A percentile compares a stretch with the other conserved stretches of the same genome.
Evolutionary conservation across 2,113 vertebrate species (phyloP).

Genomic region (Apaloderma vittatum): DNA sequence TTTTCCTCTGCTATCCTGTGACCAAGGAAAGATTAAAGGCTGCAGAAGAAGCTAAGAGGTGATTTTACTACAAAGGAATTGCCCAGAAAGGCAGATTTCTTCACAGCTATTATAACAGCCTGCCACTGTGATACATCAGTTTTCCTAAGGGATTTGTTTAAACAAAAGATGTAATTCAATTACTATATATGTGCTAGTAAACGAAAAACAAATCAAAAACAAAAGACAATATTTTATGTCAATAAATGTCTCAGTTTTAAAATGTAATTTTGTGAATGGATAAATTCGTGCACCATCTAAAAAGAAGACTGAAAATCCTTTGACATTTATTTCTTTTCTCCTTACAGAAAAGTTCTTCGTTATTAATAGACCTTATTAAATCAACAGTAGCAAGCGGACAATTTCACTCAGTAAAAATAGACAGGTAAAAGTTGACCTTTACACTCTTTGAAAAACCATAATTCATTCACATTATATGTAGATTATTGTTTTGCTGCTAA

Average conservation of each 20-base stretch:
- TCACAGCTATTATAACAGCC: background rate
- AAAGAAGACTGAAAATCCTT: background rate
- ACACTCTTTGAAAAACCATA: background rate
- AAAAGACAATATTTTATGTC: background rate
- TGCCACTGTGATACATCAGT: background rate
- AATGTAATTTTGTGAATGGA: background rate
- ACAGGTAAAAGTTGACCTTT: conserved; percentile 38
- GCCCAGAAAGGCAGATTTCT: background rate
- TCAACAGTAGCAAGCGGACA: background rate
- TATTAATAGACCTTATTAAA: conserved; percentile 45
- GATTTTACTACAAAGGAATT: background rate
- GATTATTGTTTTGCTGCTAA: conserved; percentile 17
- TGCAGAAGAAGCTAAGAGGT: background rate
- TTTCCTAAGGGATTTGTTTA: background rate
- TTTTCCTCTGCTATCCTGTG: background rate
- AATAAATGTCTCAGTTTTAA: background rate
- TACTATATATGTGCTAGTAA: background rate
- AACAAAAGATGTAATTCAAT: background rate
- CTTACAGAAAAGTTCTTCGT: background rate
- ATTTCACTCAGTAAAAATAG: background rate
- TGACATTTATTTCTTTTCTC: background rate
- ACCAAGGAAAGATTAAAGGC: background rate
- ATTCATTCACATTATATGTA: conserved; percentile 33
- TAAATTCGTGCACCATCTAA: background rate
- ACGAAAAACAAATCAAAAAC: background rate